Base-by-base conservation (phyloP, 2,113 vertebrate genomes). In the Suncus etruscus region DNA sequence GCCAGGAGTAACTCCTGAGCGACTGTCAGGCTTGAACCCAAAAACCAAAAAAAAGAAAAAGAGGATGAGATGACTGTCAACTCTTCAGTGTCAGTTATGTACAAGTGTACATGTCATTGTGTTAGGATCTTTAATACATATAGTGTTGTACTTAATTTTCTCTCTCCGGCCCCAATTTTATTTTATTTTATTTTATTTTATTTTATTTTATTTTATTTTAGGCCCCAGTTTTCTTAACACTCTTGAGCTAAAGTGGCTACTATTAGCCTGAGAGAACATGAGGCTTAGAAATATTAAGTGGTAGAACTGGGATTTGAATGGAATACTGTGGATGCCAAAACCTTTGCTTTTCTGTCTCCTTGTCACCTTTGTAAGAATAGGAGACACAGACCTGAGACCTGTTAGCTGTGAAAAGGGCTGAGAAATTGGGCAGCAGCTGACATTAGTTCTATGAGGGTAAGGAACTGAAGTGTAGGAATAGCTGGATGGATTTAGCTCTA, bases 121-220 rank as follows among this genome's bases (percentile, higher is more conserved):
- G 24, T 83, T 45, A 63, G 11, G 27, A 50, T 27, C 80, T 91
- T 83, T 68, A 48, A 47, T 58, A 39, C 39, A 39, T 39, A 20
- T 54, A 31, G 65, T 73, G 74, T 77, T 69, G 24, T 65, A 29
- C 90, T 84, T 82, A 31, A 76, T 27, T 84, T 93, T 90, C 11
- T 1, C 39, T 39, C 39, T 39, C 39, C 39, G 39, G 39, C 39
- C 39, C 39, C 39, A 39, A 39, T 39, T 39, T 39, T 39, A 3
- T 39, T 39, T 39, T n/a, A n/a, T n/a, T 39, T 39, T 5, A 3
- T 39, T 39, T 39, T 39, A 3, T 39, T 39, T 39, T 39, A 3
- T n/a, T n/a, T n/a, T n/a, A n/a, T n/a, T 39, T 39, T 5, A 3
- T 39, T 39, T 39, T 39, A 3, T 39, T 39, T 39, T 39, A 3